A percentile compares a stretch with the other conserved stretches of the same genome.
Evolutionary conservation across 2,113 vertebrate genomes (phyloP).

Genomic region (Cranoglanis bouderius): DNA sequence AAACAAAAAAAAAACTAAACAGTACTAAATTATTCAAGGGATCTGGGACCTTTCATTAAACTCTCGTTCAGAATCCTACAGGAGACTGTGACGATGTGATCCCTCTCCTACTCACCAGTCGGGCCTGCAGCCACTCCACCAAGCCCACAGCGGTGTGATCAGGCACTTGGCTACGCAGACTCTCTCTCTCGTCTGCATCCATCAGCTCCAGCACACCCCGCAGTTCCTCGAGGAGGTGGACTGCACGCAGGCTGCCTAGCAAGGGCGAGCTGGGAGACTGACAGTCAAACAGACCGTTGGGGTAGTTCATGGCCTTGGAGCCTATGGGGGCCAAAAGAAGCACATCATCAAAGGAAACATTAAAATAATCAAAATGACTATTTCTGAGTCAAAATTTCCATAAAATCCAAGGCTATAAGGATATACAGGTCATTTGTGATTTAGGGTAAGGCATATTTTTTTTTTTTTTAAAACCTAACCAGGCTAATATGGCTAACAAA

Average conservation of each 20-base stretch:
- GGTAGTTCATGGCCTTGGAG: constrained; percentile 95
- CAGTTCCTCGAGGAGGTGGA: constrained; percentile 92
- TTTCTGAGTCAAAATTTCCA: neutral
- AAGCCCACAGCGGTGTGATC: constrained; percentile 85
- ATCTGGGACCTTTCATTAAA: neutral
- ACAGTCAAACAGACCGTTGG: constrained; percentile 95
- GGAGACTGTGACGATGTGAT: neutral
- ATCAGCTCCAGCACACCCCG: constrained; percentile 88
- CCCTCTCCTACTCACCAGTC: constrained; percentile 73
- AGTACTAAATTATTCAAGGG: neutral
- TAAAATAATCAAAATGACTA: neutral
- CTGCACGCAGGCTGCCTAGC: constrained; percentile 86
- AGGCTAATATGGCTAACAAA: neutral
- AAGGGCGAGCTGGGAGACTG: constrained; percentile 95
- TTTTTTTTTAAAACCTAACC: neutral
- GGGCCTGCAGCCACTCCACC: constrained; percentile 88
- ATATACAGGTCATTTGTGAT: neutral
- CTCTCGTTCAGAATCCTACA: neutral
- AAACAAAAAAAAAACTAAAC: neutral
- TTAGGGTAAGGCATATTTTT: neutral
- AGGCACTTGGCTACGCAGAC: constrained; percentile 88
- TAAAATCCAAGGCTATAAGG: neutral
- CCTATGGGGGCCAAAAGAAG: constrained; percentile 69
- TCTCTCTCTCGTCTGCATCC: constrained; percentile 87
- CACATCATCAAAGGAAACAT: neutral